Evolutionary conservation across 2,888 invertebrate genomes (phyloP), one percentile per base, ranked within the genome.

Genomic region (Troides aeacus): DNA sequence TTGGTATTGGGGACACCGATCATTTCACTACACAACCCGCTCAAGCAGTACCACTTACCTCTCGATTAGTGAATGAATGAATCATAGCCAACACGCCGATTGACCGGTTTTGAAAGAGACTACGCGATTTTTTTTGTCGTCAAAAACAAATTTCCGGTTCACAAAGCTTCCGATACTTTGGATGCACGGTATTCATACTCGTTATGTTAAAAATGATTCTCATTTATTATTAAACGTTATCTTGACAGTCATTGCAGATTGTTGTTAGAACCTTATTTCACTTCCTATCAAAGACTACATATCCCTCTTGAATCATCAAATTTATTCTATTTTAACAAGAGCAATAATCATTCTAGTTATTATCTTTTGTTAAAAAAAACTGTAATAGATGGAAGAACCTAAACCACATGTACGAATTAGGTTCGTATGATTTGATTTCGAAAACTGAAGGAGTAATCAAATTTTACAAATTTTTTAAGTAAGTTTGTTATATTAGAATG

Each of bases 1-100:
- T 85, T 80, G 75, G 77, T 75, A 76, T 74, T 76, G 76, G 75
- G 73, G 81, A 79, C 83, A 81, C 75, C 79, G 74, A 72, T 79
- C 76, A 77, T 66, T 76, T 73, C 76, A 77, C 71, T 72, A 70
- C 57, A 72, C 72, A 73, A 68, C 70, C 58, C 24, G 46, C 66
- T 18, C 62, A 30, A 10, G 50, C 42, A 30, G n/a, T 66, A 72
- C 74, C 73, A 71, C 69, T 72, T 71, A 68, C 68, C 72, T 63
- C 69, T 63, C 60, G 65, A 72, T 64, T 70, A 62, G 72, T 74
- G 72, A 73, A 77, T 75, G 74, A 72, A 73, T 73, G 69, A 74
- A 71, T 69, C 61, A 73, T 18, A 56, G 57, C 53, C 53, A 61
- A 10, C 30, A 61, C 23, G 69, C 58, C 62, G 61, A 57, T 46